These are phyloP conservation scores for Drosophila mulleri DNA, from an alignment of 2,888 invertebrate species.

Conservation along the genomic window DNA sequence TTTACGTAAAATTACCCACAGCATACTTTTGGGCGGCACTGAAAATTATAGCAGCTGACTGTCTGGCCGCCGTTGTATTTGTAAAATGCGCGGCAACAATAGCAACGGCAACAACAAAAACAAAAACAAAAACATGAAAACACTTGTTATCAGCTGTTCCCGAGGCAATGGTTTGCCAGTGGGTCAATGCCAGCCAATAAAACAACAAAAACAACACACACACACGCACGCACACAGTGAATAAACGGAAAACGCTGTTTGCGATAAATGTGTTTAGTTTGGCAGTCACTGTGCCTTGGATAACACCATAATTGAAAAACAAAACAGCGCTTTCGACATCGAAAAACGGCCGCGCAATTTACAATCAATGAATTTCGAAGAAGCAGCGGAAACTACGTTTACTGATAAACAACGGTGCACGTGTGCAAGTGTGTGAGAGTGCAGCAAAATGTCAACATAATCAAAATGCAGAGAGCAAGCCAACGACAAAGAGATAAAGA, in stretches of 20 bases:
- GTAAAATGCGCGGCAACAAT: constrained; percentile 9
- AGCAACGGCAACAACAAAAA: constrained; percentile 22
- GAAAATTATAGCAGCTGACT: constrained; percentile 7
- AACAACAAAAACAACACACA: constrained; percentile 20
- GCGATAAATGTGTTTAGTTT: constrained; percentile 58
- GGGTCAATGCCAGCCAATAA: constrained; percentile 67
- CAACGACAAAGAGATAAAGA: constrained; percentile 5
- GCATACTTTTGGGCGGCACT: constrained; percentile 63
- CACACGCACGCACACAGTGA: neutral
- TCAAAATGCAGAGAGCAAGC: constrained; percentile 31
- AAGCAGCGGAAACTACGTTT: constrained; percentile 50
- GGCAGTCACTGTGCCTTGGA: constrained; percentile 48
- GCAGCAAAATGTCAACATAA: constrained; percentile 69
- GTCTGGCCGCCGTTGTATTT: constrained; percentile 1
- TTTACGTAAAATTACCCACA: neutral
- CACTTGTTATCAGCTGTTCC: constrained; percentile 60
- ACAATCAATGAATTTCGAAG: constrained; percentile 62
- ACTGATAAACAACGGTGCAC: constrained; percentile 43
- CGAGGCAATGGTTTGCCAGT: constrained; percentile 49
- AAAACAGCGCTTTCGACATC: constrained; percentile 47
- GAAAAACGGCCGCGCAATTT: constrained; percentile 47
- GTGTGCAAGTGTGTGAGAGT: constrained; percentile 25
- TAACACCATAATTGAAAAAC: constrained; percentile 15
- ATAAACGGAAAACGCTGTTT: constrained; percentile 32
- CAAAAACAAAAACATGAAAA: constrained; percentile 4